These are phyloP conservation scores for Ophioninae sp. DNA, from an alignment of 2,888 invertebrate species.

Conservation along the genomic window DNA sequence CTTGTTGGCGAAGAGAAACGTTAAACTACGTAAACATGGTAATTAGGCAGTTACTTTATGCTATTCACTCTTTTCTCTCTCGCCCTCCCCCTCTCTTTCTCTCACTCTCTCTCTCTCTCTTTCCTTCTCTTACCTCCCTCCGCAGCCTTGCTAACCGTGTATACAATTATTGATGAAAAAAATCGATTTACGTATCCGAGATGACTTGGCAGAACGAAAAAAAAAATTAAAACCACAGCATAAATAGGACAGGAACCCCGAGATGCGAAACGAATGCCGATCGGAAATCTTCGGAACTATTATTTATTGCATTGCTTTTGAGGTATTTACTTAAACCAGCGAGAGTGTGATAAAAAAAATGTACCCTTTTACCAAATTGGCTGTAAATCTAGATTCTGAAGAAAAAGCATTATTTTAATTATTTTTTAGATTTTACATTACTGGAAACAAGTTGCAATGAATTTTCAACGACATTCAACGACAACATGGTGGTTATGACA, in stretches of 20 bases:
- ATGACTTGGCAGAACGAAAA: constrained; percentile 6
- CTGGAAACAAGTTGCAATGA: no score
- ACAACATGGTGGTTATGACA: no score
- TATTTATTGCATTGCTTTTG: constrained; percentile 41
- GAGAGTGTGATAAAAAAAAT: no score
- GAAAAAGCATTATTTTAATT: no score
- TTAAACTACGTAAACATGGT: constrained; percentile 77
- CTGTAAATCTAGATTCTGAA: no score
- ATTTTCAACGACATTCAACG: no score
- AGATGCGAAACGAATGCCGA: constrained; percentile 23
- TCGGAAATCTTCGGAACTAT: constrained; percentile 30
- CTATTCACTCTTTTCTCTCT: constrained; percentile 44
- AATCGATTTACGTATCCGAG: constrained; percentile 23
- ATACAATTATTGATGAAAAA: constrained; percentile 1
- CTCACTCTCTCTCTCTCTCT: background rate
- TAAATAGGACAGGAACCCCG: constrained; percentile 4
- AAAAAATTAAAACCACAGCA: background rate
- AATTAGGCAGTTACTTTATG: constrained; percentile 76
- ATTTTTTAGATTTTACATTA: no score
- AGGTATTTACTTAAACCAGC: constrained; percentile 21
- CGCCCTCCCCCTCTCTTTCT: no score
- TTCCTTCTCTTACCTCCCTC: background rate
- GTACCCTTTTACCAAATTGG: no score
- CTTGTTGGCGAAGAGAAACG: constrained; percentile 63
- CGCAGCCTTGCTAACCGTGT: background rate